Percentiles rank a stretch among this genome's conserved stretches.
phyloP scores from a whole-genome alignment of 2,113 vertebrate species.

The Erpornis zantholeuca region DNA sequence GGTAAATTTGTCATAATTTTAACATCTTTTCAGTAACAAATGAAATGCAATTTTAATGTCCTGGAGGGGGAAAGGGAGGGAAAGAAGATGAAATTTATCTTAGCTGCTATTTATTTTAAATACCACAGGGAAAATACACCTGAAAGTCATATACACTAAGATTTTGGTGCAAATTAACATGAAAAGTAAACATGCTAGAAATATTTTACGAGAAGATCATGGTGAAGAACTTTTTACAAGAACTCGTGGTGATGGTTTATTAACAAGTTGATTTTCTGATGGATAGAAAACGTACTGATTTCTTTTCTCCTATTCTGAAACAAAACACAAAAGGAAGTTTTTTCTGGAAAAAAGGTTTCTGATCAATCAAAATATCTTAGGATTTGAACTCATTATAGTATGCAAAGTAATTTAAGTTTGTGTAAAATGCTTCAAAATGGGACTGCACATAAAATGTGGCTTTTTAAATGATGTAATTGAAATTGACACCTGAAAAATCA shows the following conservation, averaged over 20 bases:
- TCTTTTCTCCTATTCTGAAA: background rate
- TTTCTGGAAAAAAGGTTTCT: background rate
- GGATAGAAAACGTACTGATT: background rate
- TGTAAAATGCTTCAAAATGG: background rate
- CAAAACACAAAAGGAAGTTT: background rate
- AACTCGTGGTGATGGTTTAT: background rate
- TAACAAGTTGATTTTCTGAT: background rate
- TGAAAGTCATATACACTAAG: background rate
- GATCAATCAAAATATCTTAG: background rate
- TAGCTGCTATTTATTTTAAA: background rate
- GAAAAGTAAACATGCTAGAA: background rate
- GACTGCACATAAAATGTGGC: background rate
- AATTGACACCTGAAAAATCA: background rate
- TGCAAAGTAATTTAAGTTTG: background rate
- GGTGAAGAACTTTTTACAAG: background rate
- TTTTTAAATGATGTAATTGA: background rate
- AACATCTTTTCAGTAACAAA: background rate
- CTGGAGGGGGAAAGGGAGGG: background rate
- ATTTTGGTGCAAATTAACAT: background rate
- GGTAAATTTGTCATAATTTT: conserved; percentile 67
- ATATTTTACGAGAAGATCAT: background rate
- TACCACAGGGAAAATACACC: background rate
- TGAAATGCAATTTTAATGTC: background rate
- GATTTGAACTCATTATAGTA: background rate
- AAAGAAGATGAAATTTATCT: background rate